A percentile compares a stretch with the other conserved stretches of the same genome.
These are phyloP conservation scores for Chironomus striatipennis DNA, from an alignment of 1,140 invertebrate species.

Conservation along the genomic window DNA sequence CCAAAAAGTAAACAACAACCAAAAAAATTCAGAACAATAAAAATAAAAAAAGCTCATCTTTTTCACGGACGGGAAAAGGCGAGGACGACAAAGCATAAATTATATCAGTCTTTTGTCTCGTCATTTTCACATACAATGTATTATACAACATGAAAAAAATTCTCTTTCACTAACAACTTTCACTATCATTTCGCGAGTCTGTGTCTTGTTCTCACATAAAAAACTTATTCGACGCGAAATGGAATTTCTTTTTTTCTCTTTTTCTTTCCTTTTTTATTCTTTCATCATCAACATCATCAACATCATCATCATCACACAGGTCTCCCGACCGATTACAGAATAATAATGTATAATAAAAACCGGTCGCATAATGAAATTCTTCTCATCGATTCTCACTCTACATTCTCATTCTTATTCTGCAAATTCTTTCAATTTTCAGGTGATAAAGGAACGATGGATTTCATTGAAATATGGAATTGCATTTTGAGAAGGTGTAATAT, in stretches of 20 bases:
- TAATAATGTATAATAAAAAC: background rate
- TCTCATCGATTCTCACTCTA: background rate
- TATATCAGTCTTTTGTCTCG: no score
- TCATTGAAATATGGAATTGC: background rate
- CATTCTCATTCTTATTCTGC: background rate
- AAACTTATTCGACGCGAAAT: slow-evolving; percentile 1
- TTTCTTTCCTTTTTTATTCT: background rate
- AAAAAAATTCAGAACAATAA: no score
- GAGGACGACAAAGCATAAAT: no score
- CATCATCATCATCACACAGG: background rate
- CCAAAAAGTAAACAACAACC: no score
- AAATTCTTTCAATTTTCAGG: background rate
- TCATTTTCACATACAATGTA: background rate
- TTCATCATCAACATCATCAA: background rate
- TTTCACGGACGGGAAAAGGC: no score
- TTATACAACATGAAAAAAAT: background rate
- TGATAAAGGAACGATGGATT: no score
- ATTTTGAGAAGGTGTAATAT: background rate
- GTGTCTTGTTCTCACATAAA: background rate
- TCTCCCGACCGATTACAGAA: background rate
- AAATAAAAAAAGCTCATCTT: no score
- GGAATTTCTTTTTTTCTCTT: background rate
- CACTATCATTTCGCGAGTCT: background rate
- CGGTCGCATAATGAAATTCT: slow-evolving; percentile 12
- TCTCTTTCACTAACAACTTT: background rate